These are phyloP conservation scores for Trichoplusia ni DNA, from an alignment of 1,140 invertebrate species.

Conservation along the genomic window DNA sequence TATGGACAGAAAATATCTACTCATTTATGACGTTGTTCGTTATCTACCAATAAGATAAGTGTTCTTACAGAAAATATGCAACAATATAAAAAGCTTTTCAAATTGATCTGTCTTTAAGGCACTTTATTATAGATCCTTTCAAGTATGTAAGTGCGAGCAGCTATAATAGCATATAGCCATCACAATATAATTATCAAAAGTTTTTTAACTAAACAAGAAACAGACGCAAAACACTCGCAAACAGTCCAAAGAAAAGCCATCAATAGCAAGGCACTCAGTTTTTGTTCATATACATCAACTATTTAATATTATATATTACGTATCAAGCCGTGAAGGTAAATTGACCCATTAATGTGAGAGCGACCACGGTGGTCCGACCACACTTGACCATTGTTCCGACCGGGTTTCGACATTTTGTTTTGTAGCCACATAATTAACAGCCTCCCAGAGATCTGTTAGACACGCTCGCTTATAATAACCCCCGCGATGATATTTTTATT, in stretches of 20 bases:
- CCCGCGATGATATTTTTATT: slow-evolving; percentile 79
- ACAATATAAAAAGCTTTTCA: too few relatives aligned
- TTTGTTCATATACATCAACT: slow-evolving; percentile 38
- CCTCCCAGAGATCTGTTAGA: slow-evolving; percentile 77
- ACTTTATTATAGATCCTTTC: too few relatives aligned
- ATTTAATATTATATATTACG: slow-evolving; percentile 46
- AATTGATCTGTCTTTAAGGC: too few relatives aligned
- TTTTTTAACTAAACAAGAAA: not conserved
- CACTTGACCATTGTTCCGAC: slow-evolving; percentile 72
- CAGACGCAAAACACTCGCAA: not conserved
- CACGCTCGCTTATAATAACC: slow-evolving; percentile 78
- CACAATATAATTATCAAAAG: not conserved
- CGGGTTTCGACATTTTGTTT: slow-evolving; percentile 70
- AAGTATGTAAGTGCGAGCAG: too few relatives aligned
- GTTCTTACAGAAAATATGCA: too few relatives aligned
- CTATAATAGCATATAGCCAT: too few relatives aligned
- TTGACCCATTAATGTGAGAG: slow-evolving; percentile 43
- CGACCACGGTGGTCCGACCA: slow-evolving; percentile 64
- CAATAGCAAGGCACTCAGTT: slow-evolving; percentile 4
- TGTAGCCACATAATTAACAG: slow-evolving; percentile 78
- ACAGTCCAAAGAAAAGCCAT: slow-evolving; percentile 7
- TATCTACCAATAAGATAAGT: too few relatives aligned
- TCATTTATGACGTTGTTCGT: not conserved
- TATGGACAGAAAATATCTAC: not conserved
- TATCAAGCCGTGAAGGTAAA: slow-evolving; percentile 47